Evolutionary conservation across 2,888 invertebrate species (phyloP).

Genomic region (Perizoma affinitatum): DNA sequence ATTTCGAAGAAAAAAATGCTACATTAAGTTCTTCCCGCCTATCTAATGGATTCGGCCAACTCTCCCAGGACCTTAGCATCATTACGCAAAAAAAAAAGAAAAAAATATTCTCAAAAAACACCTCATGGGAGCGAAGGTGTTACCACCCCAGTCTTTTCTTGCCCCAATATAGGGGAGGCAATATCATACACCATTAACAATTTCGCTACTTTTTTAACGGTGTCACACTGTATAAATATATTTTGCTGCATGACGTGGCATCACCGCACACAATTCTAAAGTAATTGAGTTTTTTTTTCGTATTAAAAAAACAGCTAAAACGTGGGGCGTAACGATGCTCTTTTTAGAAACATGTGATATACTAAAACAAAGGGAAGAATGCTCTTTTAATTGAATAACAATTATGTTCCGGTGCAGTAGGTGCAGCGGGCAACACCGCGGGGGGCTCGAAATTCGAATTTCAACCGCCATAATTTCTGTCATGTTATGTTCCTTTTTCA

Average conservation of each 20-base stretch:
- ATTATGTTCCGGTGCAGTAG: constrained; percentile 55
- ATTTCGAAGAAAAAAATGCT: constrained; percentile 68
- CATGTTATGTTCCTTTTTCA: constrained; percentile 75
- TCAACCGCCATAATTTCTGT: constrained; percentile 74
- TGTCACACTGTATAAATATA: constrained; percentile 73
- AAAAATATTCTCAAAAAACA: constrained; percentile 68
- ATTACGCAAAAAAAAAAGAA: constrained; percentile 76
- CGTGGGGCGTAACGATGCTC: constrained; percentile 27
- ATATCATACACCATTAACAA: constrained; percentile 86
- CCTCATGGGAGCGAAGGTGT: constrained; percentile 82
- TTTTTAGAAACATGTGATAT: constrained; percentile 16
- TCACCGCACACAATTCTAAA: constrained; percentile 19
- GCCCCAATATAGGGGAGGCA: constrained; percentile 82
- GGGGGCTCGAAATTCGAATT: constrained; percentile 65
- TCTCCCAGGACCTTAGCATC: constrained; percentile 80
- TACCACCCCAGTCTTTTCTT: constrained; percentile 80
- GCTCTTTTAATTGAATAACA: constrained; percentile 74
- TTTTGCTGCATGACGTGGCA: constrained; percentile 46
- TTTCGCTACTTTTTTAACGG: constrained; percentile 83
- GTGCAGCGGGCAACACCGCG: constrained; percentile 57
- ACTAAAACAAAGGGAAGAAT: constrained; percentile 45
- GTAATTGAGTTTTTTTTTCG: constrained; percentile 17
- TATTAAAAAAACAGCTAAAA: constrained; percentile 18
- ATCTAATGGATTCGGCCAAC: constrained; percentile 82
- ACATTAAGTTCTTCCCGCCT: constrained; percentile 81